These are phyloP conservation scores for Julus scanicus DNA, from an alignment of 2,888 invertebrate species.

Conservation along the genomic window DNA sequence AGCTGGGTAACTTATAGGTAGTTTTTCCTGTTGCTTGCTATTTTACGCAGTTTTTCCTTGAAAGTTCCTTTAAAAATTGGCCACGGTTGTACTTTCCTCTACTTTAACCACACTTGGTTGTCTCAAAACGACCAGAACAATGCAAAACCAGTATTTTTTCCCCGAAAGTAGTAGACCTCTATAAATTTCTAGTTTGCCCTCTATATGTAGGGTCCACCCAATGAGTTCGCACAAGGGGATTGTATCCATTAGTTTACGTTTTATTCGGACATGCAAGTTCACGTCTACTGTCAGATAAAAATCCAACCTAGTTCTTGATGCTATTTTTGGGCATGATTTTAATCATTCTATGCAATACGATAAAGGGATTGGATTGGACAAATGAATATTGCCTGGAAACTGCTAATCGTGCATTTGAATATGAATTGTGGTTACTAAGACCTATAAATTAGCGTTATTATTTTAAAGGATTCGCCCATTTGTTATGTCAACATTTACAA, in stretches of 20 bases:
- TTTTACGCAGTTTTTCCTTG: no score
- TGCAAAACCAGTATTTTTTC: neutral
- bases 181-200: no score
- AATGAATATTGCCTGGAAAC: neutral
- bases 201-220: neutral
- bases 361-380: neutral
- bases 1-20: no score
- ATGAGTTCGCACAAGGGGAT: neutral
- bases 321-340: neutral
- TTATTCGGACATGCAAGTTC: neutral
- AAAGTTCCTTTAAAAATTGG: no score
- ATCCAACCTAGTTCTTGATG: neutral
- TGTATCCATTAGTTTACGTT: neutral
- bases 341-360: neutral
- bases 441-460: neutral
- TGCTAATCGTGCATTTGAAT: no score
- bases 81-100: no score
- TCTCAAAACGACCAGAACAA: no score
- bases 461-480: neutral
- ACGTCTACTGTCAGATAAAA: neutral
- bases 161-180: neutral
- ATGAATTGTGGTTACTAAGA: neutral
- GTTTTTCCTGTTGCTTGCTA: no score
- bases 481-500: neutral
- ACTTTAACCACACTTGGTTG: no score